Base-by-base conservation (phyloP, 1,140 invertebrate species). In the Camponotus floridanus region DNA sequence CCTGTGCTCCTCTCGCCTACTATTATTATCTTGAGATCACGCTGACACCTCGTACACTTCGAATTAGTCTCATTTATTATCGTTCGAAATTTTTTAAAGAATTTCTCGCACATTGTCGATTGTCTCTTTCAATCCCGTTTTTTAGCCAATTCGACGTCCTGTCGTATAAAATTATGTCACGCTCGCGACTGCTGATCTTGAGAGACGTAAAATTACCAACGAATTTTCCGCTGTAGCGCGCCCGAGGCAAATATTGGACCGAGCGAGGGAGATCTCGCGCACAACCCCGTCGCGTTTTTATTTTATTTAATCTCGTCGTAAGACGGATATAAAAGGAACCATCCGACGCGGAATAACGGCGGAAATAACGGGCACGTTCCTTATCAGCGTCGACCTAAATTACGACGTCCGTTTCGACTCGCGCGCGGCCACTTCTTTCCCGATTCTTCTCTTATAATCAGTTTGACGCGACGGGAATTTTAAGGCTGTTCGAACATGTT, bases 321-420 rank as follows among this genome's bases (percentile, higher is more conserved):
- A 26, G 39, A 31, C 36, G 78, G 57, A 81, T 88, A 51, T 51
- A 86, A 91, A 74, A 67, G 86, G 86, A 88, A 84, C 74, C 51
- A 39, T 83, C 59, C 84, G 51, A 62, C 39, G 68, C 9, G 55
- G 51, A 64, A 79, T 87, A 91, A 88, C 78, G 64, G 84, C 65
- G 39, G 64, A 89, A 88, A 87, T 89, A 90, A 85, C 76, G 76
- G 86, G 71, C 90, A 86, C 88, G 90, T 91, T 91, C 88, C 90
- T 91, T 91, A 91, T 91, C 88, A 62, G 79, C 57, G 70, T 48
- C 90, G 86, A 91, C 83, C 87, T 88, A 87, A 91, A 90, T 91
- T 91, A 86, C 88, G 87, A 90, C 83, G 86, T 87, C 84, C 83
- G 85, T 87, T 90, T 90, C 81, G 84, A 84, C 21, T 31, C 61